Percentiles rank a stretch among this genome's conserved stretches.
Evolutionary conservation across 2,113 vertebrate genomes (phyloP).

Genomic region (Phalacrocorax aristotelis): DNA sequence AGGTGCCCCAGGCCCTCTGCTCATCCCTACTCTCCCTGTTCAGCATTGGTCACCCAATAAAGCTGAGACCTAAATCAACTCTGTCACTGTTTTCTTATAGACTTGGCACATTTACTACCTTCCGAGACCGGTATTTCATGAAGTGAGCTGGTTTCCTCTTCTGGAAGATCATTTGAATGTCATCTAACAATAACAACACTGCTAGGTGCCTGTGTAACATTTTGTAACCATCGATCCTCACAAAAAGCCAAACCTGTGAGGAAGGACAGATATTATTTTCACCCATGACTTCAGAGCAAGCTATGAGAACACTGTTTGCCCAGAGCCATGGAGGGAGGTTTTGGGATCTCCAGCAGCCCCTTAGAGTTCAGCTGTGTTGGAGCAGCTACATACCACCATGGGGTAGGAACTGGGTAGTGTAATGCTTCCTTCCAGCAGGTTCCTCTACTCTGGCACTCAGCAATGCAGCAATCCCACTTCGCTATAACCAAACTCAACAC

Average conservation of each 20-base stretch:
- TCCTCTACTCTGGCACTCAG: neutral
- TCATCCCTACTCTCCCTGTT: neutral
- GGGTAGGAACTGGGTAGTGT: neutral
- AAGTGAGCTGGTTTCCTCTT: neutral
- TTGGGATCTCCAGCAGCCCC: neutral
- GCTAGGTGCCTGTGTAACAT: neutral
- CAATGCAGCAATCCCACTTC: neutral
- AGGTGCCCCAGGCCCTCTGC: neutral
- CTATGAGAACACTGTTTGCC: neutral
- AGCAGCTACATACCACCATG: neutral
- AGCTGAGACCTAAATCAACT: neutral
- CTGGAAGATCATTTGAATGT: neutral
- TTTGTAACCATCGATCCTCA: neutral
- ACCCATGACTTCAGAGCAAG: neutral
- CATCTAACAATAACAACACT: slow-evolving; percentile 21
- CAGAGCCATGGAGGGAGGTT: neutral
- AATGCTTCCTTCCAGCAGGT: neutral
- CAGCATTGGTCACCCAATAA: neutral
- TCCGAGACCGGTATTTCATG: neutral
- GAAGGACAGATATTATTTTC: neutral
- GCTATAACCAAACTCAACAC: neutral
- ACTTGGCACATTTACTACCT: neutral
- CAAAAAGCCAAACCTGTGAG: neutral
- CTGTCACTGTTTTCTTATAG: neutral
- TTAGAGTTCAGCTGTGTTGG: neutral